These are phyloP conservation scores for Rhopalosiphum nymphaeae DNA, from an alignment of 2,888 invertebrate genomes.

Conservation along the genomic window DNA sequence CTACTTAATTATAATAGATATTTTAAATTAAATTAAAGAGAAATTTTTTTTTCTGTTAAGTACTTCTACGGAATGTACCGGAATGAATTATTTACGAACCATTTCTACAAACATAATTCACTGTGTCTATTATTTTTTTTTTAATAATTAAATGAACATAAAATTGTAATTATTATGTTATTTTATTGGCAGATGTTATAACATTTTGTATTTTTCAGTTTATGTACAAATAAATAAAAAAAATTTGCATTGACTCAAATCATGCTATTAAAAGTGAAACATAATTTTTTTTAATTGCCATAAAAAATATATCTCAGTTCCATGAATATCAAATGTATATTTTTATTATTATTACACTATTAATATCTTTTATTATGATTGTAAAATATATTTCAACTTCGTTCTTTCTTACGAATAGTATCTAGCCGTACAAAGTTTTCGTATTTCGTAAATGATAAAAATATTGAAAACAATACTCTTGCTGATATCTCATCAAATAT, in stretches of 20 bases:
- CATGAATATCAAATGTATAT: not conserved
- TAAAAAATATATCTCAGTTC: not conserved
- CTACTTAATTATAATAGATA: not conserved
- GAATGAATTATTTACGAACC: not conserved
- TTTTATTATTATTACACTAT: not conserved
- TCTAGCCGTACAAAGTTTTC: not conserved
- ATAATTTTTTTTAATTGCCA: not conserved
- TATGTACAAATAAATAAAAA: not conserved
- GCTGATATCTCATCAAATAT: too few relatives aligned
- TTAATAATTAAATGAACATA: not conserved
- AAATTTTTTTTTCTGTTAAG: not conserved
- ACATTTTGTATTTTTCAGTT: not conserved
- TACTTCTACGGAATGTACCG: not conserved
- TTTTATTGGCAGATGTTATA: not conserved
- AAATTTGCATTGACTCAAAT: not conserved
- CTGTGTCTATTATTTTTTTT: not conserved
- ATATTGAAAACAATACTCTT: too few relatives aligned
- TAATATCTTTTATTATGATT: not conserved
- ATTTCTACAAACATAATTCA: not conserved
- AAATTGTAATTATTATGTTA: not conserved
- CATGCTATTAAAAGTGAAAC: not conserved
- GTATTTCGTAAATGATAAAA: too few relatives aligned
- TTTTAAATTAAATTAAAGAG: not conserved
- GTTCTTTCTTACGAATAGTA: not conserved
- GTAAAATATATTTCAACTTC: not conserved